A percentile compares a stretch with the other conserved stretches of the same genome.
phyloP scores from a whole-genome alignment of 2,888 invertebrate genomes.

The Tinea semifulvella region DNA sequence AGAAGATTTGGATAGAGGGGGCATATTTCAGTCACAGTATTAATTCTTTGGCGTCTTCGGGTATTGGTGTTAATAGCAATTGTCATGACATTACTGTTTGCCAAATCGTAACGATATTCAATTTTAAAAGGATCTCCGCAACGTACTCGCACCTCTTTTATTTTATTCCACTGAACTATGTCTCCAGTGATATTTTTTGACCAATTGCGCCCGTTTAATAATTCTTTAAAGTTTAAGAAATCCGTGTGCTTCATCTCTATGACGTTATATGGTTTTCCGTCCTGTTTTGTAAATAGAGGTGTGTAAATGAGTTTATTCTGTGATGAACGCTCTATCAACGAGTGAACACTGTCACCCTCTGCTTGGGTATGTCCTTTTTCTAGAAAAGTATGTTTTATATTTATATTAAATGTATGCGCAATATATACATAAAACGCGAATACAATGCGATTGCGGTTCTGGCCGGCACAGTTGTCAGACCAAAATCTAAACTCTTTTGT shows the following conservation, averaged over 20 bases:
- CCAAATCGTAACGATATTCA: too few species aligned
- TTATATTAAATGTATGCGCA: constrained; percentile 20
- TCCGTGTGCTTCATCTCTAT: constrained; percentile 9
- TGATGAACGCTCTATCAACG: neutral
- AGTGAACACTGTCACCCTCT: constrained; percentile 26
- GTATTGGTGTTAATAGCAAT: too few species aligned
- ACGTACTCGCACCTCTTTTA: too few species aligned
- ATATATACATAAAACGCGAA: constrained; percentile 23
- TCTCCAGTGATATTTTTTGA: too few species aligned
- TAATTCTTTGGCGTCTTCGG: too few species aligned
- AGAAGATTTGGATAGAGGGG: constrained; percentile 1
- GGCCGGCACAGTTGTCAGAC: constrained; percentile 26
- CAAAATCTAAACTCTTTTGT: constrained; percentile 24
- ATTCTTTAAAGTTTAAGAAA: too few species aligned
- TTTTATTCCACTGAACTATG: too few species aligned
- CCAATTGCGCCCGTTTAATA: too few species aligned
- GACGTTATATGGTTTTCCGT: constrained; percentile 12
- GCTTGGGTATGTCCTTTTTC: constrained; percentile 25
- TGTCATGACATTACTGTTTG: too few species aligned
- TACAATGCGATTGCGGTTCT: constrained; percentile 25
- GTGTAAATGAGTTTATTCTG: neutral
- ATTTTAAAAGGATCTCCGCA: too few species aligned
- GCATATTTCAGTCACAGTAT: neutral
- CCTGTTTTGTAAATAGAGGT: constrained; percentile 10
- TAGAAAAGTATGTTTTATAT: constrained; percentile 24